Conservation (phyloP, 2,113 vertebrate genomes). For the Gallinago paraguaiae region DNA sequence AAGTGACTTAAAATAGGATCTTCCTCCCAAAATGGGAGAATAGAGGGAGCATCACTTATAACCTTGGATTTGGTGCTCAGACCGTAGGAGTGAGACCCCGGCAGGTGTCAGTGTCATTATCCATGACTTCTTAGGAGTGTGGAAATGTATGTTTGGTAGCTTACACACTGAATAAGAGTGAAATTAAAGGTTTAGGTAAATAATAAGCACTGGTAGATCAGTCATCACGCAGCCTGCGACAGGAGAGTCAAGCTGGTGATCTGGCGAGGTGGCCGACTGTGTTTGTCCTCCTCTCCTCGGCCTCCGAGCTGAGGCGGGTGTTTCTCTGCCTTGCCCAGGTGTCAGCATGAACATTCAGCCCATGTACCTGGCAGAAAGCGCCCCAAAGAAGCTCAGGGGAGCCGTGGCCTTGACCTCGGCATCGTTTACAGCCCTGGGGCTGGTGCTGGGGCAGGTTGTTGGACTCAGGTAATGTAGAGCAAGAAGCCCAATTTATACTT, state of each 20-base stretch:
- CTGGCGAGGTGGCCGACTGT: neutral
- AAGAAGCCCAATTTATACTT: neutral
- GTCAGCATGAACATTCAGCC: slow-evolving; percentile 93
- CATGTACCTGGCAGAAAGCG: slow-evolving; percentile 93
- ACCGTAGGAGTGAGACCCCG: neutral
- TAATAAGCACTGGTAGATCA: neutral
- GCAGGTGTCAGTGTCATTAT: neutral
- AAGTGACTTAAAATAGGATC: neutral
- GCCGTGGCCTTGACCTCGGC: slow-evolving; percentile 84
- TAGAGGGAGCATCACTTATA: neutral
- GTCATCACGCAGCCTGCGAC: neutral
- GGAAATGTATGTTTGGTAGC: neutral
- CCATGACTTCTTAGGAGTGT: neutral
- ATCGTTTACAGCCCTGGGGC: slow-evolving; percentile 85
- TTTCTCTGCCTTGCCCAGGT: slow-evolving; percentile 71
- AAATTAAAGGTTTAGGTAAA: neutral
- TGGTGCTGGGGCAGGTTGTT: slow-evolving; percentile 86
- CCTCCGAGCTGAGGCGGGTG: neutral
- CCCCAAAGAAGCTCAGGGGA: slow-evolving; percentile 86
- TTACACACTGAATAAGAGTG: neutral
- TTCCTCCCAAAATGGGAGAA: neutral
- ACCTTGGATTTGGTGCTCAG: neutral
- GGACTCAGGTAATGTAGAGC: slow-evolving; percentile 80
- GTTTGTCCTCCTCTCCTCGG: neutral
- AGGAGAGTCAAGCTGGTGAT: neutral